A percentile compares a stretch with the other conserved stretches of the same genome.
phyloP scores from a whole-genome alignment of 2,888 invertebrate genomes.

The Zygogramma bicolorata region DNA sequence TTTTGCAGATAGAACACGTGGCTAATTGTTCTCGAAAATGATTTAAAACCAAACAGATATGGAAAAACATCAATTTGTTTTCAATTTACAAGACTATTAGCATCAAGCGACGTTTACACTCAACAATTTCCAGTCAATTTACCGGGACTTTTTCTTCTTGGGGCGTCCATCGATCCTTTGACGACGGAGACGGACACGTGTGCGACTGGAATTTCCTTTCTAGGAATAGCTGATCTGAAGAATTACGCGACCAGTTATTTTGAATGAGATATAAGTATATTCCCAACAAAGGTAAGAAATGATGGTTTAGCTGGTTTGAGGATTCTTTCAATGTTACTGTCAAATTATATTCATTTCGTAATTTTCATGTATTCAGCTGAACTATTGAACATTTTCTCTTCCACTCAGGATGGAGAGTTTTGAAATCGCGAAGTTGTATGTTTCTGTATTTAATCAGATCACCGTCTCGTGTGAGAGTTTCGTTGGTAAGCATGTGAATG shows the following conservation, averaged over 20 bases:
- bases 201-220: conserved; percentile 17
- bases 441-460: too few species aligned
- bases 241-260: background rate
- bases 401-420: too few species aligned
- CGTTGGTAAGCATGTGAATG: too few species aligned
- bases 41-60: conserved; percentile 42
- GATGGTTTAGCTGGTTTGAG: too few species aligned
- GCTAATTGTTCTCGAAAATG: conserved; percentile 50
- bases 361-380: too few species aligned
- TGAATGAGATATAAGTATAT: background rate
- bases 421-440: too few species aligned
- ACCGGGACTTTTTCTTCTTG: conserved; percentile 31
- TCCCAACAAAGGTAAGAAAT: background rate
- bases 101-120: conserved; percentile 32
- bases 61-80: conserved; percentile 47
- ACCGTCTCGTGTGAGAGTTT: too few species aligned
- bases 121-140: conserved; percentile 29
- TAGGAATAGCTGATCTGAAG: background rate
- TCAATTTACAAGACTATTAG: conserved; percentile 47
- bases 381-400: too few species aligned
- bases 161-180: background rate
- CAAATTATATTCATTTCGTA: too few species aligned
- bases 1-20: conserved; percentile 49
- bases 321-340: too few species aligned
- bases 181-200: conserved; percentile 16